Evolutionary conservation across 2,797 vertebrate species (phyloP), one percentile per base, ranked within the genome.

Genomic region (Lepidocolaptes lacrymiger): DNA sequence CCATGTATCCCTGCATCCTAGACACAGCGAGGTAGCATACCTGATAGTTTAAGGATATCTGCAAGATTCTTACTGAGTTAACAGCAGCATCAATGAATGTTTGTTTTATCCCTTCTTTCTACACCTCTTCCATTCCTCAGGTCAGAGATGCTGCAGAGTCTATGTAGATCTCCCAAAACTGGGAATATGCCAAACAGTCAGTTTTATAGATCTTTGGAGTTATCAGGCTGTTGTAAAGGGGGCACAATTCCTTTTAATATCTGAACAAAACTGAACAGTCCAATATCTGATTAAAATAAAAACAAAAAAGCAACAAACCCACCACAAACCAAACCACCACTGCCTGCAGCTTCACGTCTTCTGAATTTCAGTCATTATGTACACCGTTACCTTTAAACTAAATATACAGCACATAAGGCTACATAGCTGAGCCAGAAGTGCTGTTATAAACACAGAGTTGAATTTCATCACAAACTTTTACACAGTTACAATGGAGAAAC

Each of bases 391-490:
- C 15, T 85, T 83, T 43, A 81, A 71, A 49, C 36, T 51, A 87
- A 73, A 88, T 22, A 54, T 22, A 78, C 3, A 72, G 16, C n/a
- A 55, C 2, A 58, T 44, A 44, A 44, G 36, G 36, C 27, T 74
- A 41, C 30, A 32, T 0, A 62, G 59, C 55, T 44, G 80, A 92
- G 48, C 67, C 71, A 59, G n/a, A 61, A 77, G 34, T 23, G 27
- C 54, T 62, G 24, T 17, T 58, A 74, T 21, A 86, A 93, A 71
- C 62, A 82, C 0, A 0, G 39, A 12, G 13, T 14, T 76, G 36
- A 88, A 92, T 87, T 91, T 78, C 54, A 94, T 66, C 43, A 80
- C 34, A 62, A 83, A 62, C 22, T 86, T 88, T 43, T 84, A 62
- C 26, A 22, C 13, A 41, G 21, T 51, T 82, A 73, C 23, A 66